phyloP scores from a whole-genome alignment of 2,113 vertebrate species.

The Spilogale gracilis region DNA sequence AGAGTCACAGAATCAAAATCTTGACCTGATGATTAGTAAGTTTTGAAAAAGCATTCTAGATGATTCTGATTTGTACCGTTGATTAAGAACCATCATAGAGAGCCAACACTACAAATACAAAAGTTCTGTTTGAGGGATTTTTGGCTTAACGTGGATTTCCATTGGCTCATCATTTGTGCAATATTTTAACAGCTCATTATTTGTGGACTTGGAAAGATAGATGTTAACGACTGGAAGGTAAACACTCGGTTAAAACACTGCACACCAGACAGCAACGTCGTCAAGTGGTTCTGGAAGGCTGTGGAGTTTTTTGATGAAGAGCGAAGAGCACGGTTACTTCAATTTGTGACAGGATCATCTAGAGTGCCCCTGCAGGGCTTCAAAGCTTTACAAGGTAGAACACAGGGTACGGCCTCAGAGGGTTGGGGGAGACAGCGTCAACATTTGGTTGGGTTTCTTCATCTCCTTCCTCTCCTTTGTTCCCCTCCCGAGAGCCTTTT shows the following conservation, averaged over 20 bases:
- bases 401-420: rapidly evolving
- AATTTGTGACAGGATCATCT: conserved; percentile 99
- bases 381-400: conserved; percentile 97
- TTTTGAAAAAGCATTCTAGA: conserved; percentile 37
- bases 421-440: background rate
- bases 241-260: conserved; percentile 99
- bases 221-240: conserved; percentile 98
- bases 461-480: conserved; percentile 26
- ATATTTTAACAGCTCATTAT: conserved; percentile 93
- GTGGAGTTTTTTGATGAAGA: conserved; percentile 99
- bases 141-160: background rate
- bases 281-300: conserved; percentile 99
- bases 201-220: conserved; percentile 98
- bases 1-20: background rate
- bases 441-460: background rate
- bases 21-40: background rate
- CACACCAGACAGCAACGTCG: conserved; percentile 96
- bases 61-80: background rate
- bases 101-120: background rate
- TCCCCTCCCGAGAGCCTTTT: conserved; percentile 31
- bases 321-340: conserved; percentile 95
- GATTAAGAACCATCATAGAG: background rate
- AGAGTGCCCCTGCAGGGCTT: conserved; percentile 98
- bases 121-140: conserved; percentile 21
- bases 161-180: conserved; percentile 21